A percentile compares a stretch with the other conserved stretches of the same genome.
Conservation (phyloP, 2,797 vertebrate species). For the Pipistrellus kuhlii region DNA sequence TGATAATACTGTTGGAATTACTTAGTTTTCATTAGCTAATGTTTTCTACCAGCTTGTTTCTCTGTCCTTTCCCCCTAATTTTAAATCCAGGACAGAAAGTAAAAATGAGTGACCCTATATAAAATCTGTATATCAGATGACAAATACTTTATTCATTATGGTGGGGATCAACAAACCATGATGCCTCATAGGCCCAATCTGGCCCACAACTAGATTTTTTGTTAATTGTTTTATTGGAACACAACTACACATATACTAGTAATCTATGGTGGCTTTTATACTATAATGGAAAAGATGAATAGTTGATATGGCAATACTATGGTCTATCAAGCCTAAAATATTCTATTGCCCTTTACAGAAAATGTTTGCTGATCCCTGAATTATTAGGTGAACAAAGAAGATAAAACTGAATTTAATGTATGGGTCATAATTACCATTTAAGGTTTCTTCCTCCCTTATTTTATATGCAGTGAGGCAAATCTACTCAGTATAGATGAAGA, state of each 20-base stretch:
- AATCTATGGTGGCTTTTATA: not conserved
- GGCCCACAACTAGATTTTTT: slow-evolving; percentile 22
- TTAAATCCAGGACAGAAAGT: not conserved
- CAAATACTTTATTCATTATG: slow-evolving; percentile 17
- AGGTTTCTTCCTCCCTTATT: slow-evolving; percentile 61
- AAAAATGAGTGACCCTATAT: slow-evolving; percentile 33
- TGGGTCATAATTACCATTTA: slow-evolving; percentile 64
- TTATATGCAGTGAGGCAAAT: slow-evolving; percentile 87
- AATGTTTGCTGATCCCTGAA: slow-evolving; percentile 39
- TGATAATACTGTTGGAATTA: not conserved
- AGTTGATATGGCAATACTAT: not conserved
- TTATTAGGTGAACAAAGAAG: slow-evolving; percentile 16
- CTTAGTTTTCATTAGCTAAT: slow-evolving; percentile 31
- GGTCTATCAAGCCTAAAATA: not conserved
- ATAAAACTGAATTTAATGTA: slow-evolving; percentile 59
- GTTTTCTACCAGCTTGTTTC: slow-evolving; percentile 33
- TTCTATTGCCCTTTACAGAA: not conserved
- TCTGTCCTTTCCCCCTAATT: slow-evolving; percentile 36
- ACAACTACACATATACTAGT: not conserved
- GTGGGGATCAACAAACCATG: not conserved
- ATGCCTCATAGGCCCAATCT: not conserved
- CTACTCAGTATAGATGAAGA: slow-evolving; percentile 92
- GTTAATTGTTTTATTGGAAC: slow-evolving; percentile 42
- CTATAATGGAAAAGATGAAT: not conserved
- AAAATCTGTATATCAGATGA: slow-evolving; percentile 12